Base-by-base conservation (phyloP, 2,797 vertebrate genomes). In the Hemibagrus guttatus region DNA sequence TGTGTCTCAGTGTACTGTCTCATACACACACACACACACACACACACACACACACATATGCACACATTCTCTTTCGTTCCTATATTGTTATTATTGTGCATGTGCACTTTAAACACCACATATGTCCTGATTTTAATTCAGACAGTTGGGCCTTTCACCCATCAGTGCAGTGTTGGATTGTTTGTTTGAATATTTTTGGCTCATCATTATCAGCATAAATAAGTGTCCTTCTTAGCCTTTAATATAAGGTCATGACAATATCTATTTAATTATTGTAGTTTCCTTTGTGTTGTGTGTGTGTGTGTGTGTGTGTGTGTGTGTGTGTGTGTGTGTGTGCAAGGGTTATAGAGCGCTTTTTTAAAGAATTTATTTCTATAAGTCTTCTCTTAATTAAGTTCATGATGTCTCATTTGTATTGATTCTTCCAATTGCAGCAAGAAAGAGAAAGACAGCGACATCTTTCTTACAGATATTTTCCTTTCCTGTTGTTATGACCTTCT, bases 1-100 rank as follows among this genome's bases (percentile, higher is more conserved):
- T 80, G 76, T 61, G 31, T 80, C 85, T 71, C 87, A 63, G 84
- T 87, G 86, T 89, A 86, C 49, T 39, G 7, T 49, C 46, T n/a
- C 23, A 63, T 14, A 63, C 19, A 26, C 58, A 81, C 79, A 80
- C 56, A 80, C 49, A 28, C 16, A 28, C 49, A 78, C 39, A 46
- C 19, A 26, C 19, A 72, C 39, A 75, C 72, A 52, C 72, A 75
- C 12, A 76, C 49, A 76, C 74, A 76, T 52, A 42, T 21, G n/a
- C 31, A n/a, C 56, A 59, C 46, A 59, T 28, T 79, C 54, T 59
- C 58, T 81, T 58, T 75, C 49, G 79, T 56, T 84, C 46, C 85
- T 21, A 39, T 39, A 26, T 16, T 63, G 39, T 80, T 63, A 42
- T 61, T 14, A 17, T 80, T 80, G 6, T 80, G 58, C 1, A 6